Evolutionary conservation across 2,113 vertebrate genomes (phyloP).

Genomic region (Erythrolamprus reginae): DNA sequence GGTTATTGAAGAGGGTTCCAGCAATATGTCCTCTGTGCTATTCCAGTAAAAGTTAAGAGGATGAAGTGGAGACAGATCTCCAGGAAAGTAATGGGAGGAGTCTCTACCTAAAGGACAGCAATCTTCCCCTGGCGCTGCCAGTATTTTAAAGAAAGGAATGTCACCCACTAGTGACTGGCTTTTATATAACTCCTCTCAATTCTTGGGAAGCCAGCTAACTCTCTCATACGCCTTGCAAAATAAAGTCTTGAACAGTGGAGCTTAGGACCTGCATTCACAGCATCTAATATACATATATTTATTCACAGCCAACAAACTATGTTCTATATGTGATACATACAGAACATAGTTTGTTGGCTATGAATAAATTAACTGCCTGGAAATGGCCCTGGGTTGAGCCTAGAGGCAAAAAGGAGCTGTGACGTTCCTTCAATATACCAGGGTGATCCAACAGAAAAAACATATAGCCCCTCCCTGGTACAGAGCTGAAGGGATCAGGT

Average conservation of each 20-base stretch:
- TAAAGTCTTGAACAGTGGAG: neutral
- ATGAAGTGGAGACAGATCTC: accelerated
- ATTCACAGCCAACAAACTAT: too few relatives aligned
- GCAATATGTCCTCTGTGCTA: slow-evolving; percentile 41
- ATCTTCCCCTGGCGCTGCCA: neutral
- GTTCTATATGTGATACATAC: too few relatives aligned
- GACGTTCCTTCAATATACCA: too few relatives aligned
- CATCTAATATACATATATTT: too few relatives aligned
- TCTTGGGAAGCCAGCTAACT: neutral
- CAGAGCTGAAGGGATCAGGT: too few relatives aligned
- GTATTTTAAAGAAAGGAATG: slow-evolving; percentile 7
- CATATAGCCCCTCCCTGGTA: too few relatives aligned
- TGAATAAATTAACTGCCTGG: too few relatives aligned
- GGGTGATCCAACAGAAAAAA: too few relatives aligned
- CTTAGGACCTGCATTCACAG: neutral
- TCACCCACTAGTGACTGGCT: slow-evolving; percentile 6
- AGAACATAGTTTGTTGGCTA: too few relatives aligned
- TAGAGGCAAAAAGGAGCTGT: too few relatives aligned
- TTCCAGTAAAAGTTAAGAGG: slow-evolving; percentile 40
- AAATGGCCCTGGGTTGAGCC: too few relatives aligned
- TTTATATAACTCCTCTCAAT: neutral
- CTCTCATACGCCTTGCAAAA: neutral
- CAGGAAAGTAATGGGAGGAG: neutral
- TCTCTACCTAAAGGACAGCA: neutral
- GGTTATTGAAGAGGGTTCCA: slow-evolving; percentile 50